Evolutionary conservation across 2,113 vertebrate species (phyloP).

Genomic region (Gallinago paraguaiae): DNA sequence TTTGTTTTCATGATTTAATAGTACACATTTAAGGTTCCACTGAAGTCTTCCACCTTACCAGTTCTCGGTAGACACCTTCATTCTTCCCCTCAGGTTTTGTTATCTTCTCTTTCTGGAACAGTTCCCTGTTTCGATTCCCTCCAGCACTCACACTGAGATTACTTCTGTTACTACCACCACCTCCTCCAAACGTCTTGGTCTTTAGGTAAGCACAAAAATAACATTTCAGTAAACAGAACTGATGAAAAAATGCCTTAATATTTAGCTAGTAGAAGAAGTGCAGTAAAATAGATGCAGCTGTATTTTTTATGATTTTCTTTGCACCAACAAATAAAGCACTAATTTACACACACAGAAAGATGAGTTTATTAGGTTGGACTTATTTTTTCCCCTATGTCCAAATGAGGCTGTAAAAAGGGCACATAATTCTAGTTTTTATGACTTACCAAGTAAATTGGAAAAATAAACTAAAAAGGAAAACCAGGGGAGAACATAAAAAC

Average conservation of each 20-base stretch:
- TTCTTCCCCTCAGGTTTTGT: conserved; percentile 83
- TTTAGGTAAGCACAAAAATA: conserved; percentile 65
- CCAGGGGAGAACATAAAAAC: background rate
- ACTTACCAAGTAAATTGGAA: background rate
- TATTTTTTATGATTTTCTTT: conserved; percentile 13
- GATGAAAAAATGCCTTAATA: conserved; percentile 24
- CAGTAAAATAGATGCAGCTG: background rate
- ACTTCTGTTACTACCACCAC: conserved; percentile 87
- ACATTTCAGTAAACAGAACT: conserved; percentile 28
- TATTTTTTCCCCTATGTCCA: background rate
- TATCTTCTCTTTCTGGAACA: conserved; percentile 84
- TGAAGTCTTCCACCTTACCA: conserved; percentile 80
- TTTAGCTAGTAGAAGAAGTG: conserved; percentile 11
- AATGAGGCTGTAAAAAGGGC: background rate
- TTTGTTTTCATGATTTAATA: background rate
- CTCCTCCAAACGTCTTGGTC: conserved; percentile 93
- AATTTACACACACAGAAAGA: background rate
- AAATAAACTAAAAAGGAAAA: conserved; percentile 22
- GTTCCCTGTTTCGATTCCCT: conserved; percentile 82
- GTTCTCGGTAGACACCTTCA: conserved; percentile 91
- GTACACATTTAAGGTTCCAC: background rate
- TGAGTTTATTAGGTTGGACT: background rate
- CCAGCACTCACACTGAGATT: conserved; percentile 83
- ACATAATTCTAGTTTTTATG: conserved; percentile 26
- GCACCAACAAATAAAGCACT: conserved; percentile 30